Evolutionary conservation across 2,888 invertebrate genomes (phyloP), one percentile per base, ranked within the genome.

Genomic region (Phyto melanocephala): DNA sequence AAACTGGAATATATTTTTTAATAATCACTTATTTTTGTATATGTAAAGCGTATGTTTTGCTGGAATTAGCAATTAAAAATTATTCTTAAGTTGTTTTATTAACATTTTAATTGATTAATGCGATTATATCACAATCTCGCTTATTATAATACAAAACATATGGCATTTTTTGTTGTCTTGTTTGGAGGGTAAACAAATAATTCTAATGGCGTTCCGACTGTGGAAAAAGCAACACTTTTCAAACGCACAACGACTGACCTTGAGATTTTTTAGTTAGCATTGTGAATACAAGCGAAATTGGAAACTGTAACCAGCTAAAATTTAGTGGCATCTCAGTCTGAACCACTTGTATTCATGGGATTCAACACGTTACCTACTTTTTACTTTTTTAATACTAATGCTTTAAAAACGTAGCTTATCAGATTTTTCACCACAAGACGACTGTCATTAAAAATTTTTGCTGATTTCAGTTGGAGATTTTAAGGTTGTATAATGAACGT

Each of bases 191-290:
- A 68, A 68, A 42, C 20, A 40, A 40, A 68, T 15, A 68, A 68
- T 20, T 15, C 28, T 33, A 35, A 58, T 22, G 50, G 56, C 37
- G 20, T 78, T 47, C 71, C 71, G 3, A 72, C 58, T 1, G 65
- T 47, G 28, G 65, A 79, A 63, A 71, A 71, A 15, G 65, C 65
- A 1, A 79, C 65, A 47, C 65, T 72, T 20, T 50, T 15, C 65
- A 40, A 40, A 40, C 37, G 42, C 17, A 2, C n/a, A 50, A 20
- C 22, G 50, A 20, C 17, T 50, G 52, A 0, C 56, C 68, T 68
- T 68, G 45, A 10, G 68, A 54, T 42, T 54, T 42, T 8, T 45
- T 70, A 20, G 58, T 54, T 54, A 15, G 28, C 54, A 54, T 54
- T 54, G 54, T 24, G n/a, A 13, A 52, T 52, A 22, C 47, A 24